Base-by-base conservation (phyloP, 1,140 invertebrate species). In the Asbolus verrucosus region DNA sequence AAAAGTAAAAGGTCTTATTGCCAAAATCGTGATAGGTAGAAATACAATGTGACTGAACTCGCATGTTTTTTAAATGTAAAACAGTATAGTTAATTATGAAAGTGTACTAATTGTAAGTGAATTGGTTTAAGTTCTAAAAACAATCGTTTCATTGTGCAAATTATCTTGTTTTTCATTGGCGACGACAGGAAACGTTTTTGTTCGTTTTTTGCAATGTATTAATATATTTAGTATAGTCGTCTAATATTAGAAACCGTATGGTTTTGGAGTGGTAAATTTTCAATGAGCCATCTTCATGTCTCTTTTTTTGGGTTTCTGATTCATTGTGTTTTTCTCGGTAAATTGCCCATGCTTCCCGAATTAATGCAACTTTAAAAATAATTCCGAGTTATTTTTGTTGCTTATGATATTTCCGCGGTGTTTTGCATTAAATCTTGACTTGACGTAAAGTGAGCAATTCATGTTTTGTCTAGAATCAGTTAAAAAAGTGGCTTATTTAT, bases 91-190 rank as follows among this genome's bases (percentile, higher is more conserved):
- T 46, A 46, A 46, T 46, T 46, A n/a, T 14, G 16, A 46, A 54
- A 54, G 46, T 54, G 18, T 27, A 54, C 46, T 46, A 46, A 46
- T 46, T 46, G 41, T 9, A 46, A 46, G 41, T 46, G 14, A 54
- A 54, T 27, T 54, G 19, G 41, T 8, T 30, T 36, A 36, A 36
- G 11, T 54, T 54, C 27, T 54, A 54, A 27, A 54, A 54, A 54
- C 46, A 54, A 54, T n/a, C 46, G 21, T 54, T 54, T 14, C 46
- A 54, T 54, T 54, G 46, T 54, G 14, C 27, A 54, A 54, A 18
- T 54, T 4, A 21, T 6, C 46, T 54, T 9, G 2, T 54, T 14
- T 27, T 27, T 4, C 13, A 24, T 54, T 19, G 21, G n/a, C 9
- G 46, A 11, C 14, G 21, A 54, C 46, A 54, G 46, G 46, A 54